Base-by-base conservation (phyloP, 2,888 invertebrate species). In the Orthosia incerta region DNA sequence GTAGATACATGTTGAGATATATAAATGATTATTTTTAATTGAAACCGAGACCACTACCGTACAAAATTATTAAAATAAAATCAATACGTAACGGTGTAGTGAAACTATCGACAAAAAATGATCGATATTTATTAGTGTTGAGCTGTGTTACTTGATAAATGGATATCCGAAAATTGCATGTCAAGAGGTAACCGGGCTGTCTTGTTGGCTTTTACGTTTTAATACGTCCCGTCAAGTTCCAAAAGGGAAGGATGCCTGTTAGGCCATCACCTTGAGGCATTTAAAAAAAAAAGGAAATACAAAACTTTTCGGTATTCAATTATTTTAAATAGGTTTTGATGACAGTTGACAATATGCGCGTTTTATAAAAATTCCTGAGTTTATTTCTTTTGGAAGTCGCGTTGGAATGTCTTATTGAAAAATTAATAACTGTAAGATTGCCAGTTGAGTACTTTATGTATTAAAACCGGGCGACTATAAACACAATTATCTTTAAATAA, bases 91-190 rank as follows among this genome's bases (percentile, higher is more conserved):
- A 84, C 80, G 72, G 80, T 70, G 62, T 3, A 62, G 68, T 66
- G 63, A 77, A 80, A 83, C 64, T 86, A 84, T 86, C 92, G 93
- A 93, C 86, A 90, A 90, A 89, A 90, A 88, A 76, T 80, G 62
- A 83, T 87, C 87, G 88, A 86, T 86, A 82, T 60, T 60, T 87
- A 84, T 89, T 86, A 85, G 91, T 88, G 82, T 75, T 83, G 87
- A 86, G 77, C 83, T 76, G 67, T 50, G 71, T 56, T 71, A 82
- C 88, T 91, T 96, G 94, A 95, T 95, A 93, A 95, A 95, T 95
- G 94, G 92, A 91, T 89, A 90, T 88, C 92, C 94, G 92, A 95
- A 96, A 95, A 96, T 95, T 95, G 95, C 95, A 95, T 93, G 95
- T 95, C 95, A 95, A 93, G 87, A 93, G 91, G 92, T 94, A 95